Evolutionary conservation across 2,888 invertebrate genomes (phyloP).

Genomic region (Lepetodrilus schrolli): DNA sequence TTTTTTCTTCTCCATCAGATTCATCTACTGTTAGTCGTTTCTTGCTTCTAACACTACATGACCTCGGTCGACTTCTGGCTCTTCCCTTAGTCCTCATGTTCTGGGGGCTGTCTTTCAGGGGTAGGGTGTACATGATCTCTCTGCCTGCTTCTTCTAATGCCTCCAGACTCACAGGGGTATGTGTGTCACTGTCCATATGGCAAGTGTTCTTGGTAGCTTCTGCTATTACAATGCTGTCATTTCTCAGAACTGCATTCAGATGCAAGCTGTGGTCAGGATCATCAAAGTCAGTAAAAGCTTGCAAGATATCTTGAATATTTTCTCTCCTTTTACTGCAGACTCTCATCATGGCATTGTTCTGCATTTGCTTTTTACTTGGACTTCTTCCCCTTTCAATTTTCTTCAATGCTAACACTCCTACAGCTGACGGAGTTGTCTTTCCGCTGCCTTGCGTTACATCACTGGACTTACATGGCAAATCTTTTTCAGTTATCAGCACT

Average conservation of each 20-base stretch:
- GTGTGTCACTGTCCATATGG: not conserved
- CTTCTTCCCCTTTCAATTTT: not conserved
- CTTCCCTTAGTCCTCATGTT: not conserved
- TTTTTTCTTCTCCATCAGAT: too few species aligned
- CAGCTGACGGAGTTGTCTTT: not conserved
- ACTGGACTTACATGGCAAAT: not conserved
- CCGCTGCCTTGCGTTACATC: not conserved
- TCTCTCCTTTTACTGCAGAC: not conserved
- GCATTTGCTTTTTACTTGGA: not conserved
- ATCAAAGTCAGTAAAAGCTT: not conserved
- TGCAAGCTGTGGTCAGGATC: slow-evolving; percentile 11
- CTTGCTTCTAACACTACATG: too few species aligned
- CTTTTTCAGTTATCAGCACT: not conserved
- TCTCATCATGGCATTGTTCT: not conserved
- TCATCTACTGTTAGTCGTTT: too few species aligned
- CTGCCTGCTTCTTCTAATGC: not conserved
- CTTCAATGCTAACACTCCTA: not conserved
- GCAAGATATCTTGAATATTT: not conserved
- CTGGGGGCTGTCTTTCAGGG: not conserved
- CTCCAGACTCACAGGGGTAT: not conserved
- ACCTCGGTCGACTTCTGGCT: not conserved
- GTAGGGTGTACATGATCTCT: not conserved
- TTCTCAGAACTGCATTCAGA: not conserved
- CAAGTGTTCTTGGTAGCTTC: not conserved
- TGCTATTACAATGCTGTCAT: slow-evolving; percentile 15